Evolutionary conservation across 30 jellyfish, hydroid and myxozoan genomes (phyloP), one percentile per base, ranked within the genome.

Genomic region (Cassiopea xamachana): DNA sequence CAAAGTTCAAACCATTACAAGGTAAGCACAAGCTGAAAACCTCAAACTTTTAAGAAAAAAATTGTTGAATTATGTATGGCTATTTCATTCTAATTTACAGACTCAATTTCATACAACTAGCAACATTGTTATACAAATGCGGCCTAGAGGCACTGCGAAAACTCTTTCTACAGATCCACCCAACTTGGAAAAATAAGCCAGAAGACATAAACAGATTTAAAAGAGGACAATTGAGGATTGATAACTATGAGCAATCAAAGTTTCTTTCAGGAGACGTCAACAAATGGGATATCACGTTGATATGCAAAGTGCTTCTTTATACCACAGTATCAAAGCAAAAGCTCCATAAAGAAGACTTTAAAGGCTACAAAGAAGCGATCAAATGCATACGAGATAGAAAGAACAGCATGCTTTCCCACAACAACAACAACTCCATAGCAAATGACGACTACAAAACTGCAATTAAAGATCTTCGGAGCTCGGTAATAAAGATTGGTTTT

Each of bases 221-320:
- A 44, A 72, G 44, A 47, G 93, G 93, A 6, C 27, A 50, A 5
- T 78, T 85, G 19, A 59, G 51, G 12, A 60, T 55, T 43, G 87
- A 60, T 73, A 8, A 27, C 19, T 48, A 75, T 19, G 87, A 85
- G 19, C 19, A 27, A 18, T 4, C 10, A 77, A 47, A 39, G 49
- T 85, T 85, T 85, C 13, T 58, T 13, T 58, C 93, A 46, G 93
- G 93, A 39, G 78, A 85, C 69, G 74, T 85, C 17, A 4, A 58
- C 19, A 12, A 60, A 15, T 85, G 93, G 93, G 93, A 85, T 78
- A 39, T 85, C 19, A 72, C 93, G 39, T 75, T 85, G 81, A 67
- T 74, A 18, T 46, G 80, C 19, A 85, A 85, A 85, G 93, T 85
- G 1, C 69, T 75, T 12, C 69, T 75, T 45, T 75, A 39, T 2